phyloP scores from a whole-genome alignment of 2,797 vertebrate species.

The Malurus leucopterus region DNA sequence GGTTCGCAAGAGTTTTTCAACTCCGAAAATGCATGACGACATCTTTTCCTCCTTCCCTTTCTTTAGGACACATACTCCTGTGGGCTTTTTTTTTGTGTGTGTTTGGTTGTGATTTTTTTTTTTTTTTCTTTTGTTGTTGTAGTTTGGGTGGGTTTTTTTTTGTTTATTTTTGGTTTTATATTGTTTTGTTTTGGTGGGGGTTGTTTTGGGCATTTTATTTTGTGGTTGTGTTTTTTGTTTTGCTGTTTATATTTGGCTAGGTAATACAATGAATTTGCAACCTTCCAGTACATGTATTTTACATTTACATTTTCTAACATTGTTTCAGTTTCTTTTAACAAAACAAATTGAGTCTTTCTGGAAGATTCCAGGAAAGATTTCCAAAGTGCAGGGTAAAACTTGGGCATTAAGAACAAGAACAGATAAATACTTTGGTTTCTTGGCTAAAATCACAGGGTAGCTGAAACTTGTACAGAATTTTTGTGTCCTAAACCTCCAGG shows the following conservation, averaged over 20 bases:
- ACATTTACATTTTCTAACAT: not conserved
- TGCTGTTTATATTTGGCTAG: not conserved
- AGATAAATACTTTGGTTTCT: not conserved
- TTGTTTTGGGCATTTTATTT: not conserved
- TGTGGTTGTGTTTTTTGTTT: too few species aligned
- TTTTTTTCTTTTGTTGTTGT: not conserved
- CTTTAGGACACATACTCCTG: rapidly evolving
- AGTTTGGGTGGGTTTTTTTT: not conserved
- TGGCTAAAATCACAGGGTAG: not conserved
- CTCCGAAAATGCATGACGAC: not conserved
- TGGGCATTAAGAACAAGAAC: not conserved
- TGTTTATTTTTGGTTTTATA: not conserved
- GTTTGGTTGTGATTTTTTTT: too few species aligned
- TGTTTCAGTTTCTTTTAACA: not conserved
- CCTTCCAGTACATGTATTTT: not conserved
- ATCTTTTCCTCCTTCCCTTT: not conserved
- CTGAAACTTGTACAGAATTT: not conserved
- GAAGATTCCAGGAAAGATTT: not conserved
- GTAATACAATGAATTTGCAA: not conserved
- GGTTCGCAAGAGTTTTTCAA: not conserved
- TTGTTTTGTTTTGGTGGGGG: not conserved
- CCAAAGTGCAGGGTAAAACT: not conserved
- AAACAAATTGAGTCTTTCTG: not conserved
- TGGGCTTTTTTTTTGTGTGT: not conserved
- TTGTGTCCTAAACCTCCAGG: not conserved